Evolutionary conservation across 2,113 vertebrate species (phyloP).

Genomic region (Zosterops hypoxanthus): DNA sequence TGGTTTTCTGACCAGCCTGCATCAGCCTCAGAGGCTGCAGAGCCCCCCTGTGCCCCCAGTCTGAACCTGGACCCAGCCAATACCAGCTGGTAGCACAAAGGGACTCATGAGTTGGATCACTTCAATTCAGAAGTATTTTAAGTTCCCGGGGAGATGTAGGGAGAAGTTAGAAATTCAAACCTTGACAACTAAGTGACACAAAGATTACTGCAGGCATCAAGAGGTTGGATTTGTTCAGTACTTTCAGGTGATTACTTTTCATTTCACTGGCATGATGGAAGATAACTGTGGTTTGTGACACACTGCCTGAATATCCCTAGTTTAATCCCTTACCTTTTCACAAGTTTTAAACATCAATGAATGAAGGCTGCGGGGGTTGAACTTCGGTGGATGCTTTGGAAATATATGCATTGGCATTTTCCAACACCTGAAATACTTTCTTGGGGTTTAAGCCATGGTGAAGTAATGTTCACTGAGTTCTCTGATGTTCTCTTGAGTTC

Average conservation of each 20-base stretch:
- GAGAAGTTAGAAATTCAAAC: not conserved
- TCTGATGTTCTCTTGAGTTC: not conserved
- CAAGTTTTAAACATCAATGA: not conserved
- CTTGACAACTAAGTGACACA: not conserved
- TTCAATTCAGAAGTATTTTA: not conserved
- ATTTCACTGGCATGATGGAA: constrained; percentile 22
- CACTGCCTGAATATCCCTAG: not conserved
- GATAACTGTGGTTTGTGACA: constrained; percentile 21
- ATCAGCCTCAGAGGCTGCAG: not conserved
- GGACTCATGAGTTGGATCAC: not conserved
- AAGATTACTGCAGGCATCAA: not conserved
- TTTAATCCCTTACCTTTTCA: constrained; percentile 7
- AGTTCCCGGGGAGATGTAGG: not conserved
- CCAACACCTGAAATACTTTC: not conserved
- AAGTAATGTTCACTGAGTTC: not conserved
- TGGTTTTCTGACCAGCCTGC: not conserved
- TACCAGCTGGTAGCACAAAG: not conserved
- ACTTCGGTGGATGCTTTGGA: not conserved
- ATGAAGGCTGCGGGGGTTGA: not conserved
- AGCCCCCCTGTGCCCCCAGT: not conserved
- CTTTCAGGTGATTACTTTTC: not conserved
- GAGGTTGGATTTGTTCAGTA: not conserved
- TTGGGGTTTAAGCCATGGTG: not conserved
- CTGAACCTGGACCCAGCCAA: not conserved
- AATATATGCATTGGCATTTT: constrained; percentile 3